Conservation (phyloP, 2,113 vertebrate species). For the Calonectris borealis region DNA sequence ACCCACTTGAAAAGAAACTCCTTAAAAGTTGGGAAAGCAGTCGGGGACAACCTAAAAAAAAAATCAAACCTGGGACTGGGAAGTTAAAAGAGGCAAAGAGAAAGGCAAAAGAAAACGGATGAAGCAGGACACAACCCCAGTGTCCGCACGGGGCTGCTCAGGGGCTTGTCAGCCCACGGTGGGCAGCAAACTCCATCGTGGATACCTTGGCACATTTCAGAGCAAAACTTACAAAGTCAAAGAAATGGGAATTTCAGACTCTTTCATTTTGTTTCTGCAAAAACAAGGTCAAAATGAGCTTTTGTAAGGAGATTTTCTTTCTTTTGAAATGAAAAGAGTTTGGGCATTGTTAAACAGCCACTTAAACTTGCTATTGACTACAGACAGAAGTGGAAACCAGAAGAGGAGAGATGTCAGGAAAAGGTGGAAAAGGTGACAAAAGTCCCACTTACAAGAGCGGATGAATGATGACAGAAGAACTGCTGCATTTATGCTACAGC, state of each 20-base stretch:
- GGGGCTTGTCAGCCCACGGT: fast-evolving
- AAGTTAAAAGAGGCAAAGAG: background rate
- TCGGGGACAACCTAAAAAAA: background rate
- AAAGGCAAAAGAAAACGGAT: background rate
- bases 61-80: background rate
- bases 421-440: background rate
- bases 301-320: background rate
- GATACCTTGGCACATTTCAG: background rate
- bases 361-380: background rate
- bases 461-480: background rate
- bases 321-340: background rate
- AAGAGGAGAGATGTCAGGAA: background rate
- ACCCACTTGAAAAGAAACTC: background rate
- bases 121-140: background rate
- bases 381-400: background rate
- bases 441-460: background rate
- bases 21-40: background rate
- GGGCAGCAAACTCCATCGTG: background rate
- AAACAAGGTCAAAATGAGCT: background rate
- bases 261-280: background rate
- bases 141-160: background rate
- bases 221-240: background rate
- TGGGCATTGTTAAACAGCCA: background rate
- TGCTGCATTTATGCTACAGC: background rate
- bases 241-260: background rate